Evolutionary conservation across 2,113 vertebrate species (phyloP).

Genomic region (Tachuris rubrigastra): DNA sequence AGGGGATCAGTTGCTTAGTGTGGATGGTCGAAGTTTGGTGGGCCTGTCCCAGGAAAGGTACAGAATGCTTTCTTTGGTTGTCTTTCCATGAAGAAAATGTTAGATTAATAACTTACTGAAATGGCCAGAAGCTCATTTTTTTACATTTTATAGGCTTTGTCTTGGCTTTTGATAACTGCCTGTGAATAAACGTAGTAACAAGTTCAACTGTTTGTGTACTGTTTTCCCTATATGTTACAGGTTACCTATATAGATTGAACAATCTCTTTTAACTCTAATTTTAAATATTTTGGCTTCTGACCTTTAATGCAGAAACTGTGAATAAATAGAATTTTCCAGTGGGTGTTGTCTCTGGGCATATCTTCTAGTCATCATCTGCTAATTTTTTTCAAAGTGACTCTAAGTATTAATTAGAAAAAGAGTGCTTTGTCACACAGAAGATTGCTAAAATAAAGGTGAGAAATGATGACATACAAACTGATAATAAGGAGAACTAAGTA

Average conservation of each 20-base stretch:
- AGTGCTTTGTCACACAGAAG: neutral
- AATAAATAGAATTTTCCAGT: neutral
- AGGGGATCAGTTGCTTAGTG: constrained; percentile 94
- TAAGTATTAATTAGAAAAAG: neutral
- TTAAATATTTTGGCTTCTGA: neutral
- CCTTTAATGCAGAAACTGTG: neutral
- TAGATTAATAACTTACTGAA: neutral
- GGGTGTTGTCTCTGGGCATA: neutral
- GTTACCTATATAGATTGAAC: neutral
- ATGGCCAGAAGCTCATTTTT: neutral
- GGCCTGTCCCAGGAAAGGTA: constrained; percentile 98
- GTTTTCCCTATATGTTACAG: accelerated
- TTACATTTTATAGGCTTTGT: neutral
- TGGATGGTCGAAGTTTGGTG: constrained; percentile 94
- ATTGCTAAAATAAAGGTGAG: neutral
- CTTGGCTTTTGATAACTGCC: neutral
- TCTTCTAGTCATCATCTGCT: neutral
- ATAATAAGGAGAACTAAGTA: neutral
- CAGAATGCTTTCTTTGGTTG: neutral
- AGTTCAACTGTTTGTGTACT: neutral
- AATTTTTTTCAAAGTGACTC: neutral
- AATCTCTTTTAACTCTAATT: neutral
- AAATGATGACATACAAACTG: neutral
- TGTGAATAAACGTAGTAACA: neutral
- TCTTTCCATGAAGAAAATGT: neutral